Evolutionary conservation across 2,888 invertebrate species (phyloP).

Genomic region (Linnaemya tessellans): DNA sequence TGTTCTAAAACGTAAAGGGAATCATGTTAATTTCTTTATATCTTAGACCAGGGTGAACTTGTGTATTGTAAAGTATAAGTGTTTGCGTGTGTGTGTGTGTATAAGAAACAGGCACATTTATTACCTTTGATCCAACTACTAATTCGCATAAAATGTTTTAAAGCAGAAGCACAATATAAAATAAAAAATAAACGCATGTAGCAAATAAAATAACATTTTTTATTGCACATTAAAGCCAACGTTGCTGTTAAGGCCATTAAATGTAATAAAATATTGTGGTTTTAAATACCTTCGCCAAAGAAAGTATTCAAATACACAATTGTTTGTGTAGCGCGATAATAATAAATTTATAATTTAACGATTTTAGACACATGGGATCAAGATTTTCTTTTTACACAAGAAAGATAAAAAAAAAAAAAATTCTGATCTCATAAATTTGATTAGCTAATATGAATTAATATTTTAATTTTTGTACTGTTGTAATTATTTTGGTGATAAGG

Average conservation of each 20-base stretch:
- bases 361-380: background rate
- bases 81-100: background rate
- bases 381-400: background rate
- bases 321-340: background rate
- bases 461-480: no score
- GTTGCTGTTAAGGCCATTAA: background rate
- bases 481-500: no score
- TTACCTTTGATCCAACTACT: background rate
- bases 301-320: background rate
- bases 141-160: conserved; percentile 2
- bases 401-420: no score
- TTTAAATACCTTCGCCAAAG: background rate
- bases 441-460: no score
- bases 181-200: background rate
- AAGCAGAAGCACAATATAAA: background rate
- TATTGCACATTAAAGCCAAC: conserved; percentile 1
- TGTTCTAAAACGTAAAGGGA: conserved; percentile 35
- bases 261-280: background rate
- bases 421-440: no score
- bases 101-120: background rate
- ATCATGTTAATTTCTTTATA: conserved; percentile 38
- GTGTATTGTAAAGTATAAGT: background rate
- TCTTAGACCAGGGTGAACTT: background rate
- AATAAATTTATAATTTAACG: background rate
- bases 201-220: background rate